A percentile compares a stretch with the other conserved stretches of the same genome.
Conservation (phyloP, 2,113 vertebrate species). For the Falco punctatus region DNA sequence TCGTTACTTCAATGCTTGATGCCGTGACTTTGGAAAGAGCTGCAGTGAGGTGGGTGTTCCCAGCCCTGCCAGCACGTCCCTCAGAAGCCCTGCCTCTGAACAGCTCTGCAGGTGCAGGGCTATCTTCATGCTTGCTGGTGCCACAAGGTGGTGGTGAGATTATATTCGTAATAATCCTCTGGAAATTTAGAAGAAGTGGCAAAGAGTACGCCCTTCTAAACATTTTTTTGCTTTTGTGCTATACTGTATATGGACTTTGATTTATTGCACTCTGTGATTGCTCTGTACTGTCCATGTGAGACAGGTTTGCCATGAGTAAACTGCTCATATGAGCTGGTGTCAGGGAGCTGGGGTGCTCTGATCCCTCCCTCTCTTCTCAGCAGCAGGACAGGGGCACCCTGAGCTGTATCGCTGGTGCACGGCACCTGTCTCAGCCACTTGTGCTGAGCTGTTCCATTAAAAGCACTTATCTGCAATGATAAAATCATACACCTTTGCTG, state of each 20-base stretch:
- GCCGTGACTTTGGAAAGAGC: neutral
- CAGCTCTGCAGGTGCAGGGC: neutral
- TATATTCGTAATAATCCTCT: neutral
- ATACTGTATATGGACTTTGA: neutral
- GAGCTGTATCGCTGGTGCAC: rapidly evolving
- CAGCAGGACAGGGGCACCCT: neutral
- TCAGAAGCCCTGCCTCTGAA: neutral
- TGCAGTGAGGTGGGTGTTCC: neutral
- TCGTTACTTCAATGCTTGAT: neutral
- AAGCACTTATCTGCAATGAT: neutral
- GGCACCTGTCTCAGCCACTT: neutral
- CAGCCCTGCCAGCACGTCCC: rapidly evolving
- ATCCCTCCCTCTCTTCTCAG: neutral
- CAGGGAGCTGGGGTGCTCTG: neutral
- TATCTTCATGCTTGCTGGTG: neutral
- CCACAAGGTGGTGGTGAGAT: neutral
- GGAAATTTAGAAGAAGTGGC: neutral
- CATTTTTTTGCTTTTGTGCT: neutral
- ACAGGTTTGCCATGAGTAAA: neutral
- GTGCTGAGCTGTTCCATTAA: neutral
- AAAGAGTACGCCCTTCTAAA: neutral
- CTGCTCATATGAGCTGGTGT: neutral
- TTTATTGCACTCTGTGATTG: neutral
- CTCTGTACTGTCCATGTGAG: neutral
- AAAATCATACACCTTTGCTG: neutral